phyloP scores from a whole-genome alignment of 1,140 invertebrate genomes.

The Drosophila nikananu region DNA sequence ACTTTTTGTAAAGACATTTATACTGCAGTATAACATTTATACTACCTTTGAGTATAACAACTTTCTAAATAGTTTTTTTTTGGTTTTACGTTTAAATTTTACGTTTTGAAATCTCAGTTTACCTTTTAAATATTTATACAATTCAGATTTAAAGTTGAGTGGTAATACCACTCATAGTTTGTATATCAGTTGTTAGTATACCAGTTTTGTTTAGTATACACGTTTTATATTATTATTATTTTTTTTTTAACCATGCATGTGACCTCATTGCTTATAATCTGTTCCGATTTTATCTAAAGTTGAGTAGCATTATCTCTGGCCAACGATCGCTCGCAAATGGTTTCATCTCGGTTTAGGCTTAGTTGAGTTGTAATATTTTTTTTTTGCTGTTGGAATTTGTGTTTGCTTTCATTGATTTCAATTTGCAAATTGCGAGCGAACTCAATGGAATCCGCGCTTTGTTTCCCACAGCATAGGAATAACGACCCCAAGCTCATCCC shows the following conservation, averaged over 20 bases:
- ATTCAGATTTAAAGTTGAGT: too few species aligned
- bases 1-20: neutral
- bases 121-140: too few species aligned
- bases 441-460: constrained; percentile 51
- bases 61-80: neutral
- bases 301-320: constrained; percentile 33
- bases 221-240: neutral
- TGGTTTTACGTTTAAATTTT: too few species aligned
- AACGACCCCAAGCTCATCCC: constrained; percentile 40
- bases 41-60: neutral
- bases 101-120: too few species aligned
- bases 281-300: constrained; percentile 21
- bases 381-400: constrained; percentile 23
- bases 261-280: neutral
- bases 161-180: too few species aligned
- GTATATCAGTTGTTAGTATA: neutral
- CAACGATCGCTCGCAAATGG: constrained; percentile 36
- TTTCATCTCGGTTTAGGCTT: constrained; percentile 9
- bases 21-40: neutral
- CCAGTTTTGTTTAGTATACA: neutral
- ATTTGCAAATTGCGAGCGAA: constrained; percentile 70
- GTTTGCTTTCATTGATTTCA: constrained; percentile 74
- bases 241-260: neutral
- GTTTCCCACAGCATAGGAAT: constrained; percentile 58
- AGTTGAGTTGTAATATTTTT: constrained; percentile 25